A percentile compares a stretch with the other conserved stretches of the same genome.
These are phyloP conservation scores for Myrmecophaga tridactyla DNA, from an alignment of 2,113 vertebrate genomes.

Conservation along the genomic window DNA sequence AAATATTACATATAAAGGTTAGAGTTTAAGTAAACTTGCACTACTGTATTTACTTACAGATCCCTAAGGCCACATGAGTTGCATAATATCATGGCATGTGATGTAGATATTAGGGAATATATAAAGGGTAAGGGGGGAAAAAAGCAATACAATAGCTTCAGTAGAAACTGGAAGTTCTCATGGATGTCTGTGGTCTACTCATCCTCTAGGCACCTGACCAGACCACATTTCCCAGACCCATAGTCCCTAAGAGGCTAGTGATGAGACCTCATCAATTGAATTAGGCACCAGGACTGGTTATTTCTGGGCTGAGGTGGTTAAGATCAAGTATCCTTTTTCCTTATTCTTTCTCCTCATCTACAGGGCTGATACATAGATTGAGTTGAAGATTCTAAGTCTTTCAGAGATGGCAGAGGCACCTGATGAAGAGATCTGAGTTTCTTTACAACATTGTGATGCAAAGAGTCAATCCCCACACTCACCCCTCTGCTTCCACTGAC, in stretches of 20 bases:
- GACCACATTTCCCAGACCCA: background rate
- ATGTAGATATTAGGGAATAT: background rate
- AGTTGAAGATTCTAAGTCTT: background rate
- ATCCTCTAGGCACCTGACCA: background rate
- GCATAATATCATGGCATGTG: background rate
- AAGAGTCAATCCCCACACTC: background rate
- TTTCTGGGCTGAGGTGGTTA: background rate
- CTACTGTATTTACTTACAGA: background rate
- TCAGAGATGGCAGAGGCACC: background rate
- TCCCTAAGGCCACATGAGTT: background rate
- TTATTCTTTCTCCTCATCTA: background rate
- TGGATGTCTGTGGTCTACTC: background rate
- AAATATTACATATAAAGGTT: background rate
- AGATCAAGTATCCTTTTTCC: background rate
- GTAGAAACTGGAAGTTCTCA: background rate
- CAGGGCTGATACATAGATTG: background rate
- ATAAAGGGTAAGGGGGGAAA: background rate
- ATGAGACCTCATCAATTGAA: background rate
- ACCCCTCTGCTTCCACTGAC: rapidly evolving
- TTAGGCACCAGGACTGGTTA: background rate
- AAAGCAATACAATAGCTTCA: background rate
- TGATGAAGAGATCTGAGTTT: background rate
- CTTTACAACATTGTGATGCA: background rate
- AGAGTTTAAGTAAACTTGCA: background rate
- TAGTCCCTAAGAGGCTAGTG: background rate